Evolutionary conservation across 2,797 vertebrate genomes (phyloP).

Genomic region (Pygocentrus nattereri): DNA sequence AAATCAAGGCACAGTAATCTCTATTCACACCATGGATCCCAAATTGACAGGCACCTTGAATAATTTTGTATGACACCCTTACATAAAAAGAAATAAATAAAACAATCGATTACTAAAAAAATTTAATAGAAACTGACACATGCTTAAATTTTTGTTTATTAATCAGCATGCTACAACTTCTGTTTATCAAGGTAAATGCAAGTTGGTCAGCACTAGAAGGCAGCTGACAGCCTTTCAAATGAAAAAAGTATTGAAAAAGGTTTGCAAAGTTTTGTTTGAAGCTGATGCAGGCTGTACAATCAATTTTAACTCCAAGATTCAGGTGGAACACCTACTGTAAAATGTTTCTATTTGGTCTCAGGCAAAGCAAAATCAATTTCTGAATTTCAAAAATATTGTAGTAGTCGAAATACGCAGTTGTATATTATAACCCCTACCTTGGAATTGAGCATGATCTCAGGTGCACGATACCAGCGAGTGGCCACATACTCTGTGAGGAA

Average conservation of each 20-base stretch:
- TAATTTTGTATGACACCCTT: not conserved
- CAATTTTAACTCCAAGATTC: not conserved
- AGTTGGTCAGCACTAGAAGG: not conserved
- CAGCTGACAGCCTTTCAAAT: too few species aligned
- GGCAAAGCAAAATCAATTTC: not conserved
- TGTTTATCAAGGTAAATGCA: not conserved
- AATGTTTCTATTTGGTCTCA: not conserved
- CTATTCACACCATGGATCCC: not conserved
- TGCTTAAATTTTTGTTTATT: too few species aligned
- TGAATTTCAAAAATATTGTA: not conserved
- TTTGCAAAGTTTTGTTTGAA: too few species aligned
- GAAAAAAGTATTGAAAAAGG: too few species aligned
- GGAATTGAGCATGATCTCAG: constrained; percentile 95
- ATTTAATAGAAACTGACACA: not conserved
- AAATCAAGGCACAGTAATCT: not conserved
- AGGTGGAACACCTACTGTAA: not conserved
- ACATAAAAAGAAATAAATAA: not conserved
- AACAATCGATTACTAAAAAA: not conserved
- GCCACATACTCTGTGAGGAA: constrained; percentile 95
- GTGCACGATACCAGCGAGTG: constrained; percentile 94
- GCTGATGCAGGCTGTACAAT: not conserved
- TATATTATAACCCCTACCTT: constrained; percentile 77
- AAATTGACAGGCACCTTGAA: not conserved
- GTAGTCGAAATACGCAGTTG: not conserved
- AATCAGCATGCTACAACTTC: too few species aligned